A percentile compares a stretch with the other conserved stretches of the same genome.
phyloP scores from a whole-genome alignment of 2,888 invertebrate species.

The Apeira syringaria region DNA sequence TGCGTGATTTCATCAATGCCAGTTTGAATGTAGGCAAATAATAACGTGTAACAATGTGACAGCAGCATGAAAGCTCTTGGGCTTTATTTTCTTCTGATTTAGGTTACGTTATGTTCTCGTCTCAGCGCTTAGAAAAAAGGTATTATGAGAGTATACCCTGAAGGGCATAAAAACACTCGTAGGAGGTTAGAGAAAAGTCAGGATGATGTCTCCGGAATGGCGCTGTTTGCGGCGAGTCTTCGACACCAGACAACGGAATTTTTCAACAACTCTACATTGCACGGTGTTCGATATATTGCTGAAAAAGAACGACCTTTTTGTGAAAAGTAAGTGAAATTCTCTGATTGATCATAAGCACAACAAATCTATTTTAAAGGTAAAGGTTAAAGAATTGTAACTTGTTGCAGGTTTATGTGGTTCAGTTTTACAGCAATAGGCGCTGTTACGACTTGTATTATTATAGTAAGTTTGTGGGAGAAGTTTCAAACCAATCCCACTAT shows the following conservation, averaged over 20 bases:
- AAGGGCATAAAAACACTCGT: conserved; percentile 39
- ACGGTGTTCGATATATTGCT: conserved; percentile 91
- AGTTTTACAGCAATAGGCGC: conserved; percentile 88
- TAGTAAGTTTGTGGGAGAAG: conserved; percentile 91
- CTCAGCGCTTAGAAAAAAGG: not conserved
- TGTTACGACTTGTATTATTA: conserved; percentile 88
- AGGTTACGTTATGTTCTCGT: conserved; percentile 4
- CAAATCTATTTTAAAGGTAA: too few species aligned
- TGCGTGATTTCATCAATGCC: conserved; percentile 43
- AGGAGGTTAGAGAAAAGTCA: conserved; percentile 35
- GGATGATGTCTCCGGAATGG: conserved; percentile 53
- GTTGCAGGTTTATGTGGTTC: conserved; percentile 90
- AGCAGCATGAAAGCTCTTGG: too few species aligned
- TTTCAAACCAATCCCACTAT: conserved; percentile 93
- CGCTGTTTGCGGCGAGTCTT: conserved; percentile 85
- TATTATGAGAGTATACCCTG: conserved; percentile 66
- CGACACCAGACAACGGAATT: conserved; percentile 89
- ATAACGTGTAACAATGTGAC: too few species aligned
- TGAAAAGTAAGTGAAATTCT: conserved; percentile 85
- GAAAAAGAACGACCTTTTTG: conserved; percentile 89
- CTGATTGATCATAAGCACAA: too few species aligned
- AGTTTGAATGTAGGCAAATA: conserved; percentile 17
- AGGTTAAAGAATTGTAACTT: too few species aligned
- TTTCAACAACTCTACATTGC: conserved; percentile 90
- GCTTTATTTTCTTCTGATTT: not conserved